Evolutionary conservation across 2,113 vertebrate species (phyloP), one percentile per base, ranked within the genome.

Genomic region (Microtus richardsoni): DNA sequence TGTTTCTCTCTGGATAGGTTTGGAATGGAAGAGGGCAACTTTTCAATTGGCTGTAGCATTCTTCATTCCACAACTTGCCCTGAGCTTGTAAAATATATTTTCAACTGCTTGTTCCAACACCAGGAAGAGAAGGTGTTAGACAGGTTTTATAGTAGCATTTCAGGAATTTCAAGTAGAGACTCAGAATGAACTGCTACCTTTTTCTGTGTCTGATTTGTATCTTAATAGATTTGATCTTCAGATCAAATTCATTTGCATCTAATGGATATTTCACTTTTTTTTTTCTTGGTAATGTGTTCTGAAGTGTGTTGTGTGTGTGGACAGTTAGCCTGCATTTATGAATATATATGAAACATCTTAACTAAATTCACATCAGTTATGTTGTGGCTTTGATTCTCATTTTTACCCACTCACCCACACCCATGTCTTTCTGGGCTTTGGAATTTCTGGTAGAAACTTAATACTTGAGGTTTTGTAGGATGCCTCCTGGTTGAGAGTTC

Each of bases 101-200:
- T 92, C 77, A 95, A 62, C 93, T 95, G 78, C 97, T 96, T 92
- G 88, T 97, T 92, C 82, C 87, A 95, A 85, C 91, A 93, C 82
- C 77, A 91, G 89, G 91, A 95, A 91, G 94, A 91, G 96, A 97
- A 97, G 97, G 60, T 58, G 97, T 95, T 91, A 85, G 92, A 96
- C 97, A 95, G 97, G 97, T 98, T 98, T 95, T 94, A 74, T 96
- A 94, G 96, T 84, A 92, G 95, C 83, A 85, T 97, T 98, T 97
- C 97, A 97, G 95, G 97, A 97, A 97, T 97, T 97, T 97, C 97
- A 95, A 79, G 97, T 98, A 54, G 64, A 91, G 92, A 96, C 97
- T 96, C 66, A 78, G 21, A 77, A 84, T 91, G 95, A 96, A 92
- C 95, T 95, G n/a, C 82, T 96, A 41, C 54, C 60, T 13, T 28